A percentile compares a stretch with the other conserved stretches of the same genome.
Evolutionary conservation across 2,888 invertebrate species (phyloP).

Genomic region (Globia sparganii): DNA sequence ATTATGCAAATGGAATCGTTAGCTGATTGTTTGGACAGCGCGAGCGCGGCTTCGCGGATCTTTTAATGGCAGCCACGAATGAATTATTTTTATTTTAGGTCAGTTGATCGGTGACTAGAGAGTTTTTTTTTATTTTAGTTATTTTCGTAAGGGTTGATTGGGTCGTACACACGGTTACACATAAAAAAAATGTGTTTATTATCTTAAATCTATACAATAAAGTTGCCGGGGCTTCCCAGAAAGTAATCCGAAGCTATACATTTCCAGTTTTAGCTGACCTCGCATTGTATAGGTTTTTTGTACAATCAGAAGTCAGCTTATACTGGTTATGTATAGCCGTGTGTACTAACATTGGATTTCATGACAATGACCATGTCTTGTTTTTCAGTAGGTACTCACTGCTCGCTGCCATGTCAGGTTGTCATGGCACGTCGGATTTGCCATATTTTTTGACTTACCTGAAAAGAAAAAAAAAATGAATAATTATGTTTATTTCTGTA

Average conservation of each 20-base stretch:
- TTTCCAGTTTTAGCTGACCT: too few relatives aligned
- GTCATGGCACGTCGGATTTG: not conserved
- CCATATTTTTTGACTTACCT: conserved; percentile 37
- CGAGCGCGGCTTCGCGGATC: conserved; percentile 18
- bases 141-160: not conserved
- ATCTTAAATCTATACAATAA: too few relatives aligned
- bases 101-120: conserved; percentile 17
- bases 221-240: too few relatives aligned
- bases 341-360: not conserved
- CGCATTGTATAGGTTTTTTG: too few relatives aligned
- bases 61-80: conserved; percentile 34
- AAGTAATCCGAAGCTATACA: too few relatives aligned
- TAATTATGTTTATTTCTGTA: not conserved
- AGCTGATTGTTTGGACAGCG: conserved; percentile 49
- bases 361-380: not conserved
- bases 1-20: conserved; percentile 57
- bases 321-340: too few relatives aligned
- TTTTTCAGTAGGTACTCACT: conserved; percentile 12
- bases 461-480: conserved; percentile 20
- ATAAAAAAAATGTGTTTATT: too few relatives aligned
- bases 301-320: too few relatives aligned
- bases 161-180: too few relatives aligned
- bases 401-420: not conserved
- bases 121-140: conserved; percentile 4
- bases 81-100: conserved; percentile 27